Evolutionary conservation across 1,140 invertebrate genomes (phyloP).

Genomic region (Cherax destructor): DNA sequence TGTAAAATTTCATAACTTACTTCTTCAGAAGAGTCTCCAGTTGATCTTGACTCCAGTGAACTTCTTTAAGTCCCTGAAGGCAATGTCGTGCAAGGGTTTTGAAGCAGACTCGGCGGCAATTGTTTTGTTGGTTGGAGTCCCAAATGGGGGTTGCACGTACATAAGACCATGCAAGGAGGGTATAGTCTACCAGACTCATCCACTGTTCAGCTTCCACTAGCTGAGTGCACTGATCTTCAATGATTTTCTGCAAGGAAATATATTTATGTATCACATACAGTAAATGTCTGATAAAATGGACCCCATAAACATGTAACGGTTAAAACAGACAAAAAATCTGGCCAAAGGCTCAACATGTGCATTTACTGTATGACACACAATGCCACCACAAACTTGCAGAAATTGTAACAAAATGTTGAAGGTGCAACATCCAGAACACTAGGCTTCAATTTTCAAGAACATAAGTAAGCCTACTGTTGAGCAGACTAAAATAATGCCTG

Average conservation of each 20-base stretch:
- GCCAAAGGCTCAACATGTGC: no score
- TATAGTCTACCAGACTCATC: conserved; percentile 54
- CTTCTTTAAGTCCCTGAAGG: conserved; percentile 51
- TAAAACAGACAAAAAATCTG: no score
- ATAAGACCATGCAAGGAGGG: conserved; percentile 52
- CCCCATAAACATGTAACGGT: no score
- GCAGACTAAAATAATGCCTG: no score
- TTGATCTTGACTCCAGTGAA: conserved; percentile 28
- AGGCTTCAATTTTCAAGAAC: no score
- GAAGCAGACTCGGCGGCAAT: conserved; percentile 38
- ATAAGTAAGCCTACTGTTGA: no score
- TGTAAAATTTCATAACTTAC: conserved; percentile 19
- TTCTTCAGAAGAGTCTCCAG: conserved; percentile 49
- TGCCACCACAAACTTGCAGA: no score
- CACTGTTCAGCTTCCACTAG: conserved; percentile 59
- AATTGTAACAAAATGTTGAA: no score
- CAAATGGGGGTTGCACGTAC: conserved; percentile 54
- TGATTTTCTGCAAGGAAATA: conserved; percentile 23
- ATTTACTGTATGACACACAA: no score
- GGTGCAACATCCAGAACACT: no score
- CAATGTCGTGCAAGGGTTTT: conserved; percentile 45
- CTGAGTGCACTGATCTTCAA: conserved; percentile 47
- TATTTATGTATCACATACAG: background rate
- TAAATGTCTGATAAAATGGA: no score
- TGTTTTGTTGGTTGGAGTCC: conserved; percentile 55